phyloP scores from a whole-genome alignment of 1,140 invertebrate genomes.

The Calycopis cecrops region DNA sequence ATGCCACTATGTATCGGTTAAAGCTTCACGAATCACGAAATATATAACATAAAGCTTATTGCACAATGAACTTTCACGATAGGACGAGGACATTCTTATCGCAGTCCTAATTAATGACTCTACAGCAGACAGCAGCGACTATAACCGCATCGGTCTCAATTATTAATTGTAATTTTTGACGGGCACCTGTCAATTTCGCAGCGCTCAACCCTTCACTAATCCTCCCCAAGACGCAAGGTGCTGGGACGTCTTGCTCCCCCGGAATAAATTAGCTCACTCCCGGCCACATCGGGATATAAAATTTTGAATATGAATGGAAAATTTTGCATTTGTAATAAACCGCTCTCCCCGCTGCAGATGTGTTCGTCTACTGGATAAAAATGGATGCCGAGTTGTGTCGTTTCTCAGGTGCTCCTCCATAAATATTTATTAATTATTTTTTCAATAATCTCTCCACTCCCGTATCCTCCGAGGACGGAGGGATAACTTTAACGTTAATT shows the following conservation, averaged over 20 bases:
- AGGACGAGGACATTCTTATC: too few relatives aligned
- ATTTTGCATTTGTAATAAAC: slow-evolving; percentile 89
- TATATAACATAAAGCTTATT: too few relatives aligned
- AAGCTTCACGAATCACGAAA: too few relatives aligned
- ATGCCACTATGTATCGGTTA: too few relatives aligned
- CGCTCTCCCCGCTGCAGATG: slow-evolving; percentile 64
- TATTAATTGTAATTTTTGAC: slow-evolving; percentile 74
- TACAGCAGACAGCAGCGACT: slow-evolving; percentile 20
- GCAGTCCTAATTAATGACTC: too few relatives aligned
- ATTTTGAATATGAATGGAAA: slow-evolving; percentile 92
- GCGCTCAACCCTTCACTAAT: slow-evolving; percentile 68
- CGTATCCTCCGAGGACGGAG: slow-evolving; percentile 64
- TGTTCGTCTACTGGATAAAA: slow-evolving; percentile 63
- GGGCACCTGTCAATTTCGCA: slow-evolving; percentile 72
- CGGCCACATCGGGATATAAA: slow-evolving; percentile 84
- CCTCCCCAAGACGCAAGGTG: slow-evolving; percentile 62
- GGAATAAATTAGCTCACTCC: slow-evolving; percentile 80
- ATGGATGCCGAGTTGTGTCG: slow-evolving; percentile 51
- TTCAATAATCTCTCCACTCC: slow-evolving; percentile 72
- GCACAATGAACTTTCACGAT: too few relatives aligned
- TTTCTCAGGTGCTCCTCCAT: slow-evolving; percentile 68
- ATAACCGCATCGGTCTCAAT: slow-evolving; percentile 53
- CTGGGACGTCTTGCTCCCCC: slow-evolving; percentile 61
- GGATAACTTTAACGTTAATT: slow-evolving; percentile 71
- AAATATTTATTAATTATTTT: slow-evolving; percentile 76